Base-by-base conservation (phyloP, 2,113 vertebrate genomes). In the Nothocercus julius region DNA sequence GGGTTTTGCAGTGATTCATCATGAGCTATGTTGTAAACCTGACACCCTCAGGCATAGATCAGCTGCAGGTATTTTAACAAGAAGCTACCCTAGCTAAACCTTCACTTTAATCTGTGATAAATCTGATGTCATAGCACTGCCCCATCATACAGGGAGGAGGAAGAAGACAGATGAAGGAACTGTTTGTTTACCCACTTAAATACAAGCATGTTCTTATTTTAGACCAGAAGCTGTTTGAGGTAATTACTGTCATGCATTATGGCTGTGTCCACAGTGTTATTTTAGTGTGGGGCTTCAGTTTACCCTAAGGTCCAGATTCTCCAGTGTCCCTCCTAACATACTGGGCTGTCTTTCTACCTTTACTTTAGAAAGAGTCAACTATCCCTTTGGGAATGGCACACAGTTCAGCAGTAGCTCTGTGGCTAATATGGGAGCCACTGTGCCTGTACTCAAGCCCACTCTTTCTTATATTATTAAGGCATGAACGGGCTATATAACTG, bases 51-150 rank as follows among this genome's bases (percentile, higher is more conserved):
- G 34, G 72, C 72, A 77, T 75, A 83, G 70, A 80, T 92, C 67
- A 91, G 61, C 61, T 81, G 64, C 51, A 70, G 34, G 82, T 91
- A 34, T 78, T 91, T 67, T 85, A 86, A 75, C 34, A 78, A 53
- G 86, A 67, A 93, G 77, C 73, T 0, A 0, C 66, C 75, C 38
- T 28, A 64, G 38, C 30, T 89, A 30, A 76, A 82, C 34, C 51
- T 63, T 89, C 36, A 24, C 79, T 92, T 83, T 85, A 78, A 83
- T 85, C 84, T 75, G 21, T 85, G 63, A 45, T 78, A 72, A 89
- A 74, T 32, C 36, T 34, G 18, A 22, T 61, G 34, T 85, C 3
- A 1, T 76, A 72, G 69, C 67, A 53, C 32, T 87, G 68, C 59
- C 58, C 63, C 40, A 91, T 90, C 51, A 63, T n/a, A 44, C 0